A percentile compares a stretch with the other conserved stretches of the same genome.
Conservation (phyloP, 2,113 vertebrate species). For the Cavia porcellus region DNA sequence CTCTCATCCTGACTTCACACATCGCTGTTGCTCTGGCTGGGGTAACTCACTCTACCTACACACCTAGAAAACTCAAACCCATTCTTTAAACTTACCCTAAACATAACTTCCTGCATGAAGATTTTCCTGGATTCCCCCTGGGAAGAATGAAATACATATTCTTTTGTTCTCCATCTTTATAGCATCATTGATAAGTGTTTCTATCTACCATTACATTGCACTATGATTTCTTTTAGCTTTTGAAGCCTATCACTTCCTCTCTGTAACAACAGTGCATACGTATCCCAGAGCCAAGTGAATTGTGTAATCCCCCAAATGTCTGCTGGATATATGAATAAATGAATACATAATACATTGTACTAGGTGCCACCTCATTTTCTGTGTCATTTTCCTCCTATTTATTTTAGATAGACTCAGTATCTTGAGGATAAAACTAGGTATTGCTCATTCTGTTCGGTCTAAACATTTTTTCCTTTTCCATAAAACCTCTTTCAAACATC, state of each 20-base stretch:
- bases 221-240: not conserved
- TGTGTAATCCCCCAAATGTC: not conserved
- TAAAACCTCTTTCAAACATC: conserved; percentile 22
- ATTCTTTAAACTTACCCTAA: not conserved
- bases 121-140: not conserved
- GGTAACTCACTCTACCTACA: not conserved
- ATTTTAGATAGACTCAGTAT: not conserved
- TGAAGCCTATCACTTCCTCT: not conserved
- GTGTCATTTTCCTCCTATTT: not conserved
- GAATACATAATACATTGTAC: not conserved
- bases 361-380: not conserved
- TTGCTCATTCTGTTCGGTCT: not conserved
- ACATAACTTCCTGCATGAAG: not conserved
- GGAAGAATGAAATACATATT: not conserved
- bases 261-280: not conserved
- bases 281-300: not conserved
- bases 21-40: not conserved
- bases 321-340: not conserved
- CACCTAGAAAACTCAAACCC: not conserved
- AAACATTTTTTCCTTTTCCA: not conserved
- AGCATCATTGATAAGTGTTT: not conserved
- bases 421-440: not conserved
- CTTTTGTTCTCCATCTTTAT: not conserved
- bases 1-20: rapidly evolving
- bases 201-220: not conserved